phyloP scores from a whole-genome alignment of 1,140 invertebrate species.

The Calephelis virginiensis region DNA sequence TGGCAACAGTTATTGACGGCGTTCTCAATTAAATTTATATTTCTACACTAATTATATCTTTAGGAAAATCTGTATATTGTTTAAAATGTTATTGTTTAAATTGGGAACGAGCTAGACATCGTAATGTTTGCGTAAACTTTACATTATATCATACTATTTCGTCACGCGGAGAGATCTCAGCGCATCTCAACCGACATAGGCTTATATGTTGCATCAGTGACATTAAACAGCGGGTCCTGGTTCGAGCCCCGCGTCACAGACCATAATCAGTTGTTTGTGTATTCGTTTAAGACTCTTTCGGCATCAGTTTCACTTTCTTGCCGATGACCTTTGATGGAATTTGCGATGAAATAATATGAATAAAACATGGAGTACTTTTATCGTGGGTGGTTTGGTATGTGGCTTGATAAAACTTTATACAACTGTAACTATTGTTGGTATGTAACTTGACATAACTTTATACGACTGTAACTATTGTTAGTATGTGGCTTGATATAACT shows the following conservation, averaged over 20 bases:
- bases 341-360: constrained; percentile 61
- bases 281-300: constrained; percentile 45
- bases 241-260: constrained; percentile 34
- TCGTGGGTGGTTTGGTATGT: constrained; percentile 17
- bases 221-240: constrained; percentile 40
- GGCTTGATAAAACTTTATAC: not conserved
- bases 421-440: no score
- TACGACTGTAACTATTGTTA: no score
- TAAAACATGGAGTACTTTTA: constrained; percentile 47
- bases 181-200: constrained; percentile 48
- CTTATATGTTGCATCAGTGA: constrained; percentile 49
- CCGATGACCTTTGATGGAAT: constrained; percentile 63
- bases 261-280: constrained; percentile 47
- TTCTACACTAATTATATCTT: not conserved
- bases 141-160: constrained; percentile 54
- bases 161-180: constrained; percentile 40
- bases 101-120: not conserved
- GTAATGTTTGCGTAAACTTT: constrained; percentile 48
- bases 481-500: no score
- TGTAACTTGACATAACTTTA: no score
- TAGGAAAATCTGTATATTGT: constrained; percentile 17
- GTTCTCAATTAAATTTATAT: constrained; percentile 2
- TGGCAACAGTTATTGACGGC: not conserved
- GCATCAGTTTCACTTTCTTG: constrained; percentile 68
- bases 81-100: constrained; percentile 15